Percentiles rank a stretch among this genome's conserved stretches.
Evolutionary conservation across 2,113 vertebrate genomes (phyloP).

Genomic region (Zapus hudsonius): DNA sequence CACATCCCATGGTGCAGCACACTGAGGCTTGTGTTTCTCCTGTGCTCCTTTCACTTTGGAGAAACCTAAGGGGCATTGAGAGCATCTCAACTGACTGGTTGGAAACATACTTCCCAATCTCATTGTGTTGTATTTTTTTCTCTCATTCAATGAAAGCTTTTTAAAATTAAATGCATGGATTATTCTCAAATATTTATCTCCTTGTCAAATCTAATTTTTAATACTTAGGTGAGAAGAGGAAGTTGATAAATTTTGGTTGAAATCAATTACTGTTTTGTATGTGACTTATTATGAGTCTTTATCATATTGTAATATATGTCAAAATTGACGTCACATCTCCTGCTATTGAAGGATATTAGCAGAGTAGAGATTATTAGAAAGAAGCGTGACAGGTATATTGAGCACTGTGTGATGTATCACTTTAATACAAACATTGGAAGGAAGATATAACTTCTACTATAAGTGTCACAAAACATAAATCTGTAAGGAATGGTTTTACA

Average conservation of each 20-base stretch:
- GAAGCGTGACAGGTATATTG: background rate
- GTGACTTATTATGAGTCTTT: slow-evolving; percentile 3
- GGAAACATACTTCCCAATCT: slow-evolving; percentile 20
- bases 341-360: background rate
- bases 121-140: slow-evolving; percentile 39
- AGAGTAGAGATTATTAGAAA: slow-evolving; percentile 46
- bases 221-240: slow-evolving; percentile 20
- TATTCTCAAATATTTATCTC: slow-evolving; percentile 56
- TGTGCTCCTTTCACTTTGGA: slow-evolving; percentile 3
- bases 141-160: background rate
- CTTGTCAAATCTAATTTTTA: slow-evolving; percentile 41
- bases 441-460: background rate
- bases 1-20: background rate
- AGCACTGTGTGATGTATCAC: background rate
- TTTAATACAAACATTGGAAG: slow-evolving; percentile 35
- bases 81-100: background rate
- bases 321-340: slow-evolving; percentile 14
- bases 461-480: slow-evolving; percentile 41
- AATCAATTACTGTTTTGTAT: slow-evolving; percentile 5
- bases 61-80: background rate
- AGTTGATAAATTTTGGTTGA: slow-evolving; percentile 1
- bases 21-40: background rate
- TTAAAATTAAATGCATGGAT: background rate
- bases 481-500: background rate
- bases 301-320: slow-evolving; percentile 34